Base-by-base conservation (phyloP, 92 coral and sea anemone species). In the Zoanthus gigantus region DNA sequence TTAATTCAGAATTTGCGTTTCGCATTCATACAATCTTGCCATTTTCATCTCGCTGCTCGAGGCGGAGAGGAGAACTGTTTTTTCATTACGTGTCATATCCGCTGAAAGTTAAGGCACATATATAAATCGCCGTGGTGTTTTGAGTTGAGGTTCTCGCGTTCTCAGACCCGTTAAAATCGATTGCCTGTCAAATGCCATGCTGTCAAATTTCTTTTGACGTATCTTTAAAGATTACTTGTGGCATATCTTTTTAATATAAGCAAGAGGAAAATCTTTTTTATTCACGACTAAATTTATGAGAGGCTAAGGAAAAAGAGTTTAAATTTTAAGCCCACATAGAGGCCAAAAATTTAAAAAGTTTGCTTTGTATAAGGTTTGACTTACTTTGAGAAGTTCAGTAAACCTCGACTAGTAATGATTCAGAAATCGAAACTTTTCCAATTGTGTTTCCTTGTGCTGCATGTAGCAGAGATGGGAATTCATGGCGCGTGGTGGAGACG, bases 401-500 rank as follows among this genome's bases (percentile, higher is more conserved):
- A 8, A 77, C 67, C 37, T 12, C 47, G 45, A 13, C 67, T 13
- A 54, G 44, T 65, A 46, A 81, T 81, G 85, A 37, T 16, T 1
- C 11, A 58, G 23, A 28, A 71, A 37, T 73, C 18, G 0, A 81
- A 47, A 11, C 8, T 81, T 9, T 12, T 81, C 67, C 74, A 71
- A 17, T 67, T 66, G 48, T 67, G 63, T 15, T 14, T 81, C 7
- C 66, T 65, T 5, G 18, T 69, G 28, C 29, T 80, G 14, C 23
- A 71, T 8, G 13, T 80, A 23, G 8, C n/a, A 30, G 76, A 50
- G 72, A 37, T 9, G 6, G 28, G 30, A 45, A 45, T 7, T 34
- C 11, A 47, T 23, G 42, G 44, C 53, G 61, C 57, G 15, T 9
- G 71, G 10, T 81, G 85, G 94, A 88, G 87, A 63, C 79, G 89